phyloP scores from a whole-genome alignment of 2,113 vertebrate species.

The Tringa solitaria region DNA sequence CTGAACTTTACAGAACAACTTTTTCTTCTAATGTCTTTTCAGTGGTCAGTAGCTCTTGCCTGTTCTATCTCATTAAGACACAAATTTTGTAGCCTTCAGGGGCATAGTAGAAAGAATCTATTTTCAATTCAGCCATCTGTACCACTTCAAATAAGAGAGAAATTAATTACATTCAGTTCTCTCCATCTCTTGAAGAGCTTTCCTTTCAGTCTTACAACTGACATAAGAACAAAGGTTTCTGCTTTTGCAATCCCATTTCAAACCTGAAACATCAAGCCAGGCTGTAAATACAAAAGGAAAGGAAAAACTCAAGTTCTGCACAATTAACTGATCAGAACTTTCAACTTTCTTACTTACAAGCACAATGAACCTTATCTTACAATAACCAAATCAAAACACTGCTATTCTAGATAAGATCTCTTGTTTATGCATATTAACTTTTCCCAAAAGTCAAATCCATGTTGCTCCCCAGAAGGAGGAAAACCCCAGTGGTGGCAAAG shows the following conservation, averaged over 20 bases:
- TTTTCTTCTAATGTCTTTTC: neutral
- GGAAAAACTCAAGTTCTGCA: neutral
- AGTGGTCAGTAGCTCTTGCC: neutral
- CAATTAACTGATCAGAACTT: neutral
- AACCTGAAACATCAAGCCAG: neutral
- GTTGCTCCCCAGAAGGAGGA: neutral
- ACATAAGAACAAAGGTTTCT: neutral
- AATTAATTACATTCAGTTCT: neutral
- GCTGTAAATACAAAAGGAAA: neutral
- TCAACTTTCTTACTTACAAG: neutral
- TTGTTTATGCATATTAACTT: rapidly evolving
- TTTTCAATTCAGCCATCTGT: neutral
- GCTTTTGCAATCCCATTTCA: neutral
- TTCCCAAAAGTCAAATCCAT: neutral
- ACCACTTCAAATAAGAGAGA: neutral
- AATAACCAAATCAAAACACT: neutral
- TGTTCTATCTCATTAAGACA: neutral
- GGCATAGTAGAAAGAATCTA: neutral
- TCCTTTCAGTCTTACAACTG: neutral
- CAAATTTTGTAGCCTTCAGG: neutral
- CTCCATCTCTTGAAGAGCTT: neutral
- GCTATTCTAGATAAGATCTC: neutral
- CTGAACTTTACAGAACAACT: neutral
- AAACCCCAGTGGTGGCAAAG: neutral
- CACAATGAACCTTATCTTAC: neutral